Evolutionary conservation across 2,797 vertebrate species (phyloP), one percentile per base, ranked within the genome.

Genomic region (Scolopax bukidnonensis): DNA sequence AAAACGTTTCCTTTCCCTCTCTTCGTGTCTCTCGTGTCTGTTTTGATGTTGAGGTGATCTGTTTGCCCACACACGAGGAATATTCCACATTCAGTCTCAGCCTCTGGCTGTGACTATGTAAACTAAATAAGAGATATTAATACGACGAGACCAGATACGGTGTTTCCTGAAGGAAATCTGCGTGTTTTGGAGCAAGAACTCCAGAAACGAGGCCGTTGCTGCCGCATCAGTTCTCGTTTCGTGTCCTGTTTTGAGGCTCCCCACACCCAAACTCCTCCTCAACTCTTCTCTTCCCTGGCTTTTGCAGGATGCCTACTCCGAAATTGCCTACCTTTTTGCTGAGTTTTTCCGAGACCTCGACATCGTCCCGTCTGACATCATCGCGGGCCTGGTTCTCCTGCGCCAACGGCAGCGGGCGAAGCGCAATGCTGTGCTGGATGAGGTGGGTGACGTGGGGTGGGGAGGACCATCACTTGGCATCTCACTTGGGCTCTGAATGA

Each of bases 341-440:
- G 99, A 99, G 95, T 99, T 99, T 94, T 99, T 99, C 98, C 98
- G 99, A 94, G 99, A 99, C 96, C 98, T 99, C 90, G 99, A 99
- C 98, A 99, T 99, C 12, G 99, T 99, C 79, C 99, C 99, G 3
- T 99, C 99, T 16, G 99, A 99, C 98, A 99, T 99, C 96, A 99
- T 99, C 9, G 99, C 99, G 5, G 99, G 99, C 40, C 97, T 99
- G 94, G 99, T 99, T 30, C 98, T 99, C n/a, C 98, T 99, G 41
- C 98, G 99, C 56, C 99, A 99, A 96, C 98, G 99, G 84, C 99
- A 99, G 95, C 98, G 99, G 80, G 98, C 99, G 23, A 99, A 99
- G 95, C 99, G 99, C 96, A 99, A 90, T 0, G 97, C 99, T 6
- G 99, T 99, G 91, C 97, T 99, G 96, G 99, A 99, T 61, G 99